Percentiles rank a stretch among this genome's conserved stretches.
Evolutionary conservation across 1,140 invertebrate genomes (phyloP).

Genomic region (Aphaenogaster ashmeadi): DNA sequence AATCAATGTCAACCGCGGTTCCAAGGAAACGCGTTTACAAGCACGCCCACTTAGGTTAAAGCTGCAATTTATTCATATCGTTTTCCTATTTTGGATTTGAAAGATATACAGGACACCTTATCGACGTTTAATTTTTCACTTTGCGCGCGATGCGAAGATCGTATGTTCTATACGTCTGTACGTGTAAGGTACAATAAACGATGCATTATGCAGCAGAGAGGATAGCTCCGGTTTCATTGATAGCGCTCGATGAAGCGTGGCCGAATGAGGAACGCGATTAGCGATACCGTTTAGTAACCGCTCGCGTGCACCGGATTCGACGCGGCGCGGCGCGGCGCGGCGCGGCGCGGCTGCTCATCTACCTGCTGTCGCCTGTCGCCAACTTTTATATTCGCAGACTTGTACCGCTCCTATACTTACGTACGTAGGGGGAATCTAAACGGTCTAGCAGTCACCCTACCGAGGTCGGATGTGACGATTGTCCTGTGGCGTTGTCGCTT

Average conservation of each 20-base stretch:
- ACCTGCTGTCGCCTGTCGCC: not conserved
- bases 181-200: slow-evolving; percentile 2
- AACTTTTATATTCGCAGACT: not conserved
- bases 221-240: slow-evolving; percentile 38
- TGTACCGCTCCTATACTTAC: not conserved
- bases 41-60: slow-evolving; percentile 29
- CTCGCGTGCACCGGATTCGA: not conserved
- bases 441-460: not conserved
- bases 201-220: not conserved
- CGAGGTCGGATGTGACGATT: not conserved
- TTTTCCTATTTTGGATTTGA: not conserved
- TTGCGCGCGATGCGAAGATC: not conserved
- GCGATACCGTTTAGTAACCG: slow-evolving; percentile 44
- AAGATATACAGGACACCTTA: not conserved
- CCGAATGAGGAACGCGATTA: slow-evolving; percentile 32
- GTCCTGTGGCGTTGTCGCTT: not conserved
- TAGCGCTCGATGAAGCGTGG: slow-evolving; percentile 35
- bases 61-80: not conserved
- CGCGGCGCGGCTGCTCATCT: not conserved
- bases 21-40: slow-evolving; percentile 67
- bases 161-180: not conserved
- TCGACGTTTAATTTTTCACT: not conserved
- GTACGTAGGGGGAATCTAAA: not conserved
- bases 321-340: too few species aligned
- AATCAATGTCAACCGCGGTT: slow-evolving; percentile 75